Base-by-base conservation (phyloP, 2,797 vertebrate genomes). In the Manis crassicaudata region DNA sequence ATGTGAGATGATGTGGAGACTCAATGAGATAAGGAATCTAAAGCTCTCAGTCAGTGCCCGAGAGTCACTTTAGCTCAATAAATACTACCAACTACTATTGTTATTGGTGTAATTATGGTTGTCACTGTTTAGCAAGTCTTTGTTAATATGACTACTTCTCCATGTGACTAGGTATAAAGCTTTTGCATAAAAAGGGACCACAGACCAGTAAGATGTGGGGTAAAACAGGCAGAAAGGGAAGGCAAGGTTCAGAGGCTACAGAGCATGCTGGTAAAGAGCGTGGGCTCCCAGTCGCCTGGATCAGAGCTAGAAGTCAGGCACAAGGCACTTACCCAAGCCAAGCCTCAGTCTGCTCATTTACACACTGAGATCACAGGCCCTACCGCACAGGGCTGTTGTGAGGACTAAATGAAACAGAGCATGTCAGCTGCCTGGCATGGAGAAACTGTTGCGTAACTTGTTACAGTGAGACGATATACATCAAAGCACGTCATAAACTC, bases 391-490 rank as follows among this genome's bases (percentile, higher is more conserved):
- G 21, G 13, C n/a, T 65, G 20, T 43, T 25, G 6, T 37, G 20
- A 93, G 32, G 76, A 35, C 13, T 84, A 84, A 79, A 88, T 62
- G 68, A 86, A 50, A 84, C 7, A 65, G 16, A 75, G 17, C 58
- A 2, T 0, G 2, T 83, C 35, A 62, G 70, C 77, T 13, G 58
- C 14, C 75, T 91, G 63, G 58, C 60, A 73, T 35, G 58, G 32
- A 96, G 27, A 86, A 93, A 94, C 16, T 82, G 54, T n/a, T 63
- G 58, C 32, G 75, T 63, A 96, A 87, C 72, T 96, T 94, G 67
- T 89, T 94, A 52, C 93, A 95, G 65, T 46, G n/a, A 95, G 43
- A 56, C 16, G 17, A 84, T 85, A 81, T 60, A 95, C 56, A 84
- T 89, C 58, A 76, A 91, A 92, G 54, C n/a, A 65, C 50, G 10